Evolutionary conservation across 2,797 vertebrate genomes (phyloP), one percentile per base, ranked within the genome.

Genomic region (Macroramphosus scolopax): DNA sequence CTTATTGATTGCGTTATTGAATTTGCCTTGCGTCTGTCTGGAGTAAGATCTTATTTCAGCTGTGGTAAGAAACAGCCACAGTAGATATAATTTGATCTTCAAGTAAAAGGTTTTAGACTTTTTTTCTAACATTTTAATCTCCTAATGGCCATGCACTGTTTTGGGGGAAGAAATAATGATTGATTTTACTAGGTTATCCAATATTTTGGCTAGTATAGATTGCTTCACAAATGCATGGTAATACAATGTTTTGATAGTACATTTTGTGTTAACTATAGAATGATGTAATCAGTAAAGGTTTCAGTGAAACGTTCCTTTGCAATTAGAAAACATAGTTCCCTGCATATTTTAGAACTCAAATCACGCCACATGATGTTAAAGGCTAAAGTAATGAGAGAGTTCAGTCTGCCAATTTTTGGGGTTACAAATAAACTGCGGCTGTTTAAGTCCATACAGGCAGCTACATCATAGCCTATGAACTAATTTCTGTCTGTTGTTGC

Each of bases 1-100:
- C 5, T 2, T 72, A 82, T 85, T 57, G 74, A 80, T 82, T 72
- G 18, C 39, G 60, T 66, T 77, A 75, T 82, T 85, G 69, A 73
- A 71, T 79, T 80, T 66, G 32, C 55, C 55, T 53, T 41, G 31
- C 8, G 28, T 48, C 29, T 20, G 69, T 70, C 56, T 71, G 58
- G 34, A 68, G 61, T 47, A 33, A 68, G 30, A 63, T 80, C 64
- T 56, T 8, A 56, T 85, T 75, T 77, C 63, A 77, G 49, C 63
- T 54, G 37, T 75, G 72, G 63, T 68, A 72, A 59, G 53, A 38
- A 80, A 60, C 18, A 26, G 40, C 48, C 61, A 36, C 38, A 49
- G 59, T 73, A 50, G 50, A 75, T 35, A 72, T 51, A 55, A 72
- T 80, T 60, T 77, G 75, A 77, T 75, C 51, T 53, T 43, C 30